These are phyloP conservation scores for Caenorhabditis briggsae DNA, from an alignment of 1,140 invertebrate genomes.

Conservation along the genomic window DNA sequence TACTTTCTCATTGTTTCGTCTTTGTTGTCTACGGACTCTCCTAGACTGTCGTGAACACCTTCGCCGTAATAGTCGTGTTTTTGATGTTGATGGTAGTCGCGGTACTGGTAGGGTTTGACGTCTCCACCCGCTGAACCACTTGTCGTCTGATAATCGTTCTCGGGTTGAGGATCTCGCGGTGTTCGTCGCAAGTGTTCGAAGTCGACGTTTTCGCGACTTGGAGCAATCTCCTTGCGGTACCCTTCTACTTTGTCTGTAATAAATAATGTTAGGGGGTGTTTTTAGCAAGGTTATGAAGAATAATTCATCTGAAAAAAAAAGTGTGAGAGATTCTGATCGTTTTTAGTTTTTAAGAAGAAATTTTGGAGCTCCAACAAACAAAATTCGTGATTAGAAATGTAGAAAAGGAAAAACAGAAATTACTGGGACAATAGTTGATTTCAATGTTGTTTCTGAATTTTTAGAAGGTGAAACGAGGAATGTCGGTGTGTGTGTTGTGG, in stretches of 20 bases:
- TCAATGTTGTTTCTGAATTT: neutral
- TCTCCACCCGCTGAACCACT: slow-evolving; percentile 16
- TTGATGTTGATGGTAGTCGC: slow-evolving; percentile 49
- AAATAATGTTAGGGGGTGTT: neutral
- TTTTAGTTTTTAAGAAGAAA: too few relatives aligned
- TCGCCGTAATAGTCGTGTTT: slow-evolving; percentile 48
- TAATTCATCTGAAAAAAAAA: too few relatives aligned
- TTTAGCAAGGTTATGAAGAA: too few relatives aligned
- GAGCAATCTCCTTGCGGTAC: slow-evolving; percentile 51
- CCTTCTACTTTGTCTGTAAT: slow-evolving; percentile 45
- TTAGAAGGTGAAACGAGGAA: neutral
- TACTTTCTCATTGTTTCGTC: slow-evolving; percentile 43
- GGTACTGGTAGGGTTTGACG: slow-evolving; percentile 41
- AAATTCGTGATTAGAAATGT: too few relatives aligned
- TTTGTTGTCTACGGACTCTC: slow-evolving; percentile 2
- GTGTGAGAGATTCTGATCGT: too few relatives aligned
- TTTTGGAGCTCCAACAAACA: too few relatives aligned
- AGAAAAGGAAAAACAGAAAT: neutral
- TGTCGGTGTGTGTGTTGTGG: neutral
- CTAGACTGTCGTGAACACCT: slow-evolving; percentile 14
- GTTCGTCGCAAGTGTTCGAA: slow-evolving; percentile 47
- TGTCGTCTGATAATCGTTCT: slow-evolving; percentile 34
- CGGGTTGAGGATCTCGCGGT: slow-evolving; percentile 28
- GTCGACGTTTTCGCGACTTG: slow-evolving; percentile 49
- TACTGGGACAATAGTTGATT: neutral